These are phyloP conservation scores for Amblyjoppa fuscipennis DNA, from an alignment of 2,888 invertebrate genomes.

Conservation along the genomic window DNA sequence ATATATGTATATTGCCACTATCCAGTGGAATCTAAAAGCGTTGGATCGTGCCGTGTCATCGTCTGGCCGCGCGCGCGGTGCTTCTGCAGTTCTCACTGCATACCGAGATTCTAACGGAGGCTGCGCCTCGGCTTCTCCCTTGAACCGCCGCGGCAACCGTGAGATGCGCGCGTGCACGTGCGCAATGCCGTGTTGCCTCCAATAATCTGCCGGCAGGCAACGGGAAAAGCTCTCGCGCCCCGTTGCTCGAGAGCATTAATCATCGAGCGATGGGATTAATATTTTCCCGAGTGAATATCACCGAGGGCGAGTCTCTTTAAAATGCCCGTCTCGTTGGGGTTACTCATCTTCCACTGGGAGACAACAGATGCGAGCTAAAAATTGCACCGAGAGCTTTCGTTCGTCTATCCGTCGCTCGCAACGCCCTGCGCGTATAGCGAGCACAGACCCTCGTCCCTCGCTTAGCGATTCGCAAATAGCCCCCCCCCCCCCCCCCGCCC, in stretches of 20 bases:
- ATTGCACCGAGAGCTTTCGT: slow-evolving; percentile 58
- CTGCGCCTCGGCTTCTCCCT: background rate
- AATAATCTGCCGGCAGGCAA: slow-evolving; percentile 41
- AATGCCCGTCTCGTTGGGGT: background rate
- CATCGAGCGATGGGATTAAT: slow-evolving; percentile 25
- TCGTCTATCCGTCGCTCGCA: slow-evolving; percentile 21
- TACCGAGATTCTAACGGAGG: slow-evolving; percentile 28
- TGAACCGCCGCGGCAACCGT: background rate
- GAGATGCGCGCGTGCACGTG: background rate
- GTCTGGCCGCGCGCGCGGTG: slow-evolving; percentile 76
- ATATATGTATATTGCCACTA: slow-evolving; percentile 37
- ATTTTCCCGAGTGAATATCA: slow-evolving; percentile 49
- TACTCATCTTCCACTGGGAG: slow-evolving; percentile 49
- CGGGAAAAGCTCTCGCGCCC: slow-evolving; percentile 20
- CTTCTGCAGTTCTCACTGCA: slow-evolving; percentile 47
- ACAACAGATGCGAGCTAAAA: slow-evolving; percentile 71
- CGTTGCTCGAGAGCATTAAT: background rate
- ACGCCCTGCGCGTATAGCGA: slow-evolving; percentile 11
- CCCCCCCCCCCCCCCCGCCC: slow-evolving; percentile 20
- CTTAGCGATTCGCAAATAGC: slow-evolving; percentile 62
- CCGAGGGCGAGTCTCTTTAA: slow-evolving; percentile 16
- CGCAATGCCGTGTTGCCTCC: background rate
- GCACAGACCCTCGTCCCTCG: slow-evolving; percentile 23
- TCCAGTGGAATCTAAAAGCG: slow-evolving; percentile 75
- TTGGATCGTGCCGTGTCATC: slow-evolving; percentile 75